Conservation (phyloP, 2,113 vertebrate species). For the Danionella cerebrum region DNA sequence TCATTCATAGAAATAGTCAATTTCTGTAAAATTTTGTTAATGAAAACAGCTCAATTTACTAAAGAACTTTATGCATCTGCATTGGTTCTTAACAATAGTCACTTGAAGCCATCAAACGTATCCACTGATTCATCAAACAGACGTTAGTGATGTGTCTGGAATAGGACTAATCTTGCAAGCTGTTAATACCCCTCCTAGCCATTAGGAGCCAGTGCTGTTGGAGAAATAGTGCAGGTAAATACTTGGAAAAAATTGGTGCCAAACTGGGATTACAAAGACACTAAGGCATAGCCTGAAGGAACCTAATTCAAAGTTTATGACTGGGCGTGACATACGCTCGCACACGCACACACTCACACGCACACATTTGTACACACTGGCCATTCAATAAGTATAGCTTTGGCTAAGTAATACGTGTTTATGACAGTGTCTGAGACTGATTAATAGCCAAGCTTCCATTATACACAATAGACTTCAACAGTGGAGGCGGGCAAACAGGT, state of each 20-base stretch:
- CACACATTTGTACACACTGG: conserved; percentile 16
- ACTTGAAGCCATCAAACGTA: too few species aligned
- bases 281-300: conserved; percentile 7
- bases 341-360: neutral
- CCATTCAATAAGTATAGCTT: conserved; percentile 21
- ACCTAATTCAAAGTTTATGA: conserved; percentile 7
- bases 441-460: conserved; percentile 21
- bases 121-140: too few species aligned
- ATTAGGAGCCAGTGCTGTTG: conserved; percentile 2
- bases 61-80: too few species aligned
- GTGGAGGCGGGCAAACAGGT: neutral
- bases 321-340: neutral
- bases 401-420: conserved; percentile 21
- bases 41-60: too few species aligned
- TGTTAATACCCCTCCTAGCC: neutral
- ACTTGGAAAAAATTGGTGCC: neutral
- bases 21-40: too few species aligned
- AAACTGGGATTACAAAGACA: conserved; percentile 10
- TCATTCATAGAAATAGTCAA: too few species aligned
- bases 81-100: too few species aligned
- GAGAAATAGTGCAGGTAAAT: conserved; percentile 1
- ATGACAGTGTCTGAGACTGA: conserved; percentile 15
- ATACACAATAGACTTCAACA: conserved; percentile 8
- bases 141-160: too few species aligned
- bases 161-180: too few species aligned